Base-by-base conservation (phyloP, 2,888 invertebrate species). In the Strigamia maritima region DNA sequence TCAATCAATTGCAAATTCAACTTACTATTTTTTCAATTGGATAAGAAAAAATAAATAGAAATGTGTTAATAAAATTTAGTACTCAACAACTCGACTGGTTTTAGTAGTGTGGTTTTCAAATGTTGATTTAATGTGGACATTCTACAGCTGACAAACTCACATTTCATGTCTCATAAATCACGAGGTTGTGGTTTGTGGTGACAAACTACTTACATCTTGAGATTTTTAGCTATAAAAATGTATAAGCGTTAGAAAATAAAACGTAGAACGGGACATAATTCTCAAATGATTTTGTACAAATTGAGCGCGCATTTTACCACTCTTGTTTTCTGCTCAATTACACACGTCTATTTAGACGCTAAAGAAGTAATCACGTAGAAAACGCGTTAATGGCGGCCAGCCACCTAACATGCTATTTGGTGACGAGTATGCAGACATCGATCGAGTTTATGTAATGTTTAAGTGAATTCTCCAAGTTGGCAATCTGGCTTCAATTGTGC, bases 371-470 rank as follows among this genome's bases (percentile, higher is more conserved):
- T 70, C 70, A 70, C 16, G 70, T 70, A 70, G 70, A 70, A 70
- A 70, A 70, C 70, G 70, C 70, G 70, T 70, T 70, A 70, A 70
- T 70, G 70, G 70, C 70, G 70, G 70, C 70, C 70, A 70, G 70
- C 70, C 70, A 70, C 70, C 26, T 70, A 70, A 70, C 70, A 70
- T 70, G 70, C 70, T 28, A 70, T 70, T 70, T 70, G 70, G 26
- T 70, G 70, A 70, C 70, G 70, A 28, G 70, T 70, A 70, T 26
- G 70, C 70, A 70, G 70, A 70, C 70, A 70, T 70, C 70, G 70
- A 70, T 70, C 70, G 70, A 70, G 70, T 70, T 70, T 70, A 70
- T 70, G 70, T 70, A 70, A 70, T 70, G 70, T 70, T 70, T 70
- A 70, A 70, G 70, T 70, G 70, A 70, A 14, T 70, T 70, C 70